phyloP scores from a whole-genome alignment of 1,140 invertebrate genomes.

The Micrasema minimum region DNA sequence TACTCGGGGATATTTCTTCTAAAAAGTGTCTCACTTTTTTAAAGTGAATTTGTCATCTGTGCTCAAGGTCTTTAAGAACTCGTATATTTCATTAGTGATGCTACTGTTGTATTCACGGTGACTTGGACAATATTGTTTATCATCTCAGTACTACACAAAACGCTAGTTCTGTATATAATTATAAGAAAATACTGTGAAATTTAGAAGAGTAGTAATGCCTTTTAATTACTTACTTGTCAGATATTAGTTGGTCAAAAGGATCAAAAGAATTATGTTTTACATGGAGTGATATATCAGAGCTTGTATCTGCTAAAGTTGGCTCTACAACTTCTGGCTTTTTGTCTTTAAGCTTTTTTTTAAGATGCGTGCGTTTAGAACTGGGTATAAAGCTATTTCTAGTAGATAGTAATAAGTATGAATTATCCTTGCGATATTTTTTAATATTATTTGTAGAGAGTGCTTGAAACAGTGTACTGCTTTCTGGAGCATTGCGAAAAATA shows the following conservation, averaged over 20 bases:
- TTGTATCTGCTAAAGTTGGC: constrained; percentile 1
- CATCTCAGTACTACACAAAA: too few species aligned
- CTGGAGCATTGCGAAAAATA: constrained; percentile 33
- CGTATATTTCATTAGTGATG: too few species aligned
- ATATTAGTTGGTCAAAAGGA: constrained; percentile 34
- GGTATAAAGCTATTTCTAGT: background rate
- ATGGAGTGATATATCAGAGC: constrained; percentile 36
- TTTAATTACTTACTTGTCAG: constrained; percentile 18
- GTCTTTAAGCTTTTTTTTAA: background rate
- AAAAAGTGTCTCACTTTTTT: too few species aligned
- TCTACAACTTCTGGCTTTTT: background rate
- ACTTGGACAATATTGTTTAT: too few species aligned
- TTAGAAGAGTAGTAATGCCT: too few species aligned
- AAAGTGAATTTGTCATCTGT: too few species aligned
- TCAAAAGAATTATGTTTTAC: constrained; percentile 36
- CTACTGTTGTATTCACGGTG: too few species aligned
- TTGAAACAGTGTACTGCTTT: constrained; percentile 33
- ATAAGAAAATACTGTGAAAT: too few species aligned
- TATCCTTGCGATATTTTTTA: constrained; percentile 37
- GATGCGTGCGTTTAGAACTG: constrained; percentile 3
- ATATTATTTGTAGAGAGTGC: constrained; percentile 28
- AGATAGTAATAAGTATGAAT: constrained; percentile 7
- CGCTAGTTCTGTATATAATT: too few species aligned
- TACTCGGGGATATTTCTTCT: too few species aligned
- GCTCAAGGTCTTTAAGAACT: too few species aligned